Evolutionary conservation across 2,797 vertebrate species (phyloP).

Genomic region (Chaetophractus vellerosus): DNA sequence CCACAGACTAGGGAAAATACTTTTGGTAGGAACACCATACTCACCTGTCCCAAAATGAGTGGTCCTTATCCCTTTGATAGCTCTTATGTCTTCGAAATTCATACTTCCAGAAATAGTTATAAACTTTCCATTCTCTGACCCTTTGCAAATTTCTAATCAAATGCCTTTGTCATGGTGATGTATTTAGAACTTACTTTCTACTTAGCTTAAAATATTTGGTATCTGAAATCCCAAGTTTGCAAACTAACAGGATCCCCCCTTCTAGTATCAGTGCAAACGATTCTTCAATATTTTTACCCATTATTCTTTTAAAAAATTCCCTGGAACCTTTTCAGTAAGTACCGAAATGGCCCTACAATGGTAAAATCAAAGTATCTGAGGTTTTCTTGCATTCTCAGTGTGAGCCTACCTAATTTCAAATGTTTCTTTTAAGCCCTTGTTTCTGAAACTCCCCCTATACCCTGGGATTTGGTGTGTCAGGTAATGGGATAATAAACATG

Average conservation of each 20-base stretch:
- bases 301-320: not conserved
- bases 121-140: not conserved
- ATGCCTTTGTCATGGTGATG: not conserved
- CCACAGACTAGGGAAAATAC: not conserved
- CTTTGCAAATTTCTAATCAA: not conserved
- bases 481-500: conserved; percentile 2
- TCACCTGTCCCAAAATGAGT: too few relatives aligned
- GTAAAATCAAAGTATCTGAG: not conserved
- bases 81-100: not conserved
- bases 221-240: not conserved
- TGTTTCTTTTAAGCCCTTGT: not conserved
- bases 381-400: not conserved
- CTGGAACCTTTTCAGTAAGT: not conserved
- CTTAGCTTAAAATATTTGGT: not conserved
- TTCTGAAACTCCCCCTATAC: not conserved
- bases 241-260: not conserved
- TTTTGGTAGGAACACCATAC: not conserved
- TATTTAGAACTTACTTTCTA: conserved; percentile 22
- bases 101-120: not conserved
- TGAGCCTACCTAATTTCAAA: not conserved
- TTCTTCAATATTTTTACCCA: not conserved
- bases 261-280: not conserved
- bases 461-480: not conserved
- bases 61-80: not conserved
- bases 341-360: not conserved